Base-by-base conservation (phyloP, 2,113 vertebrate genomes). In the Charina bottae region DNA sequence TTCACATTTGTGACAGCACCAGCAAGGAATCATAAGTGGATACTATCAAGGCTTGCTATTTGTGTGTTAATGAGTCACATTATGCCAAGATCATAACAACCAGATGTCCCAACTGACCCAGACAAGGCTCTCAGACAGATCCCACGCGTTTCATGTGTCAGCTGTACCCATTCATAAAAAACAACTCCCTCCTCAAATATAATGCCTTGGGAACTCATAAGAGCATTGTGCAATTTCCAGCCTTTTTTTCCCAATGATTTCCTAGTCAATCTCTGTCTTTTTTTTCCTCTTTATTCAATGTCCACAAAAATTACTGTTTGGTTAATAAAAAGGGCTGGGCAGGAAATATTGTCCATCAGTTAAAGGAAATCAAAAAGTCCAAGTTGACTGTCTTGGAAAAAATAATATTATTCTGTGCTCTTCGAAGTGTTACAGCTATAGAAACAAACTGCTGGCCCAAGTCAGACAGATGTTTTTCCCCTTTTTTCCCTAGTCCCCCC, bases 31-130 rank as follows among this genome's bases (percentile, higher is more conserved):
- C 97, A 96, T 96, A 97, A 97, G 96, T 96, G 97, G 97, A 96
- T 96, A 58, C 96, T 97, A 97, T 97, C 96, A 97, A 96, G 95
- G 96, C 96, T 97, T 96, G 96, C 96, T 98, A 96, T 98, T 97
- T 98, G 96, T 97, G 96, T 97, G 95, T 95, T 95, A 88, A 89
- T 98, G 97, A 98, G 96, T 98, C 98, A 98, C 96, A 97, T 91
- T 94, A 96, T 90, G 53, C 97, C 96, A 98, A 97, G 98, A 97
- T 97, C 97, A 95, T 96, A 96, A 97, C 94, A 97, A 97, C 98
- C 98, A 98, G 97, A 98, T 97, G 98, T 98, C 97, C 96, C 96
- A 97, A 96, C 94, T 97, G 97, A 97, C 98, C 97, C 97, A 97
- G 97, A 98, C 96, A 87, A 97, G 96, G 96, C 97, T 95, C 96